Evolutionary conservation across 2,888 invertebrate species (phyloP).

Genomic region (Dilophus febrilis): DNA sequence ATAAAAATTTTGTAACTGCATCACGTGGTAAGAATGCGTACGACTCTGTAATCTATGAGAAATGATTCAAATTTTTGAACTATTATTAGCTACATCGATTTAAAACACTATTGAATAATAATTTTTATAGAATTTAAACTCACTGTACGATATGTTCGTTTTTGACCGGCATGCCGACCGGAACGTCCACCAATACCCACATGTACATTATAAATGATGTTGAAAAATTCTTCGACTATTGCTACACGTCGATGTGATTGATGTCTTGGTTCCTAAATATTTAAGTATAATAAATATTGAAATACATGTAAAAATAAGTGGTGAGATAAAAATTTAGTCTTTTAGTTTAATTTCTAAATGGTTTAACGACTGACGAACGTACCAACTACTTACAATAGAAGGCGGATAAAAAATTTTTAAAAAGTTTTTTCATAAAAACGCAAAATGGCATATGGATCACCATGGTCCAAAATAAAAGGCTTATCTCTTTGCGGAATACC

Average conservation of each 20-base stretch:
- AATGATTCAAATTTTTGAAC: background rate
- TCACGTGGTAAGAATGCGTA: conserved; percentile 91
- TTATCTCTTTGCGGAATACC: too few species aligned
- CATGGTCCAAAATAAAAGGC: too few species aligned
- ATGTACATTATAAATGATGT: conserved; percentile 90
- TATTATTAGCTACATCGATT: too few species aligned
- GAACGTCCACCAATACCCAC: conserved; percentile 83
- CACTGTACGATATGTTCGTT: conserved; percentile 89
- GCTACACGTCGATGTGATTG: conserved; percentile 81
- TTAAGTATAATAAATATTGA: too few species aligned
- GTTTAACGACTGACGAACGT: too few species aligned
- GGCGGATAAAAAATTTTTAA: too few species aligned
- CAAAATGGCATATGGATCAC: too few species aligned
- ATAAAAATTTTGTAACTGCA: conserved; percentile 87
- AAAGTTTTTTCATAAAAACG: too few species aligned
- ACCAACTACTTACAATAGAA: too few species aligned
- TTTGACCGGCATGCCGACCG: conserved; percentile 94
- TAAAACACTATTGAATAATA: background rate
- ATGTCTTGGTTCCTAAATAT: conserved; percentile 49
- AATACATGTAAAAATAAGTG: too few species aligned
- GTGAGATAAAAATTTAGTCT: too few species aligned
- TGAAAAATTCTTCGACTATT: conserved; percentile 93
- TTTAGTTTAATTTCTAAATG: too few species aligned
- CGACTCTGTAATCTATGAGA: conserved; percentile 84
- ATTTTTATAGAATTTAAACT: conserved; percentile 12